These are phyloP conservation scores for Engystomops pustulosus DNA, from an alignment of 2,113 vertebrate species.

Conservation along the genomic window DNA sequence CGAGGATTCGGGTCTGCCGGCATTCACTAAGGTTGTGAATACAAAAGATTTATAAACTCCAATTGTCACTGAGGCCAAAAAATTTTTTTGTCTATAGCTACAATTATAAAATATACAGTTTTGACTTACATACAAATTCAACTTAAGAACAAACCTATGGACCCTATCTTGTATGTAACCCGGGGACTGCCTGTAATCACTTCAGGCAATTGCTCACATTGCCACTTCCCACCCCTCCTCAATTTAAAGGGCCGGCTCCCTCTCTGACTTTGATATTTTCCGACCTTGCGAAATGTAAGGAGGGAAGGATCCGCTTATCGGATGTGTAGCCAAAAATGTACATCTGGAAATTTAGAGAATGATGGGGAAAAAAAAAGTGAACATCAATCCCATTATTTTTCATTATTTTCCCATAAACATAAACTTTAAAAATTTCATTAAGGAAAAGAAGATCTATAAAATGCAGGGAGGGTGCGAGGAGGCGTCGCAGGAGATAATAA, in stretches of 20 bases:
- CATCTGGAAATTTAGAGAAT: no score
- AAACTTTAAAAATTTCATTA: constrained; percentile 11
- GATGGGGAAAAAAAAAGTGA: neutral
- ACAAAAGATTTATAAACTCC: no score
- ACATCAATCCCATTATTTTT: constrained; percentile 5
- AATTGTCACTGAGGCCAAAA: no score
- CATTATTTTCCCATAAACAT: constrained; percentile 13
- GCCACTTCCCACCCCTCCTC: neutral
- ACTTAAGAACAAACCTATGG: no score
- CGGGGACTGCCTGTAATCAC: no score
- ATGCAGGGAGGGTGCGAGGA: neutral
- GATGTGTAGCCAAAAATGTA: neutral
- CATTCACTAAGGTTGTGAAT: no score
- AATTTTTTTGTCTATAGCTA: no score
- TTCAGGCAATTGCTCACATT: neutral
- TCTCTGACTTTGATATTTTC: neutral
- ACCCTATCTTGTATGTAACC: no score
- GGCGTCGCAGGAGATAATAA: neutral
- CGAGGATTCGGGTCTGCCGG: no score
- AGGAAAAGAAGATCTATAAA: constrained; percentile 16
- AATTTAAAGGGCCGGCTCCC: neutral
- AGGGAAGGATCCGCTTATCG: neutral
- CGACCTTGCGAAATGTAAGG: no score
- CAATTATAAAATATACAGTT: no score
- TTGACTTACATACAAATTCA: no score